Conservation (phyloP, 2,113 vertebrate genomes). For the Platichthys stellatus region DNA sequence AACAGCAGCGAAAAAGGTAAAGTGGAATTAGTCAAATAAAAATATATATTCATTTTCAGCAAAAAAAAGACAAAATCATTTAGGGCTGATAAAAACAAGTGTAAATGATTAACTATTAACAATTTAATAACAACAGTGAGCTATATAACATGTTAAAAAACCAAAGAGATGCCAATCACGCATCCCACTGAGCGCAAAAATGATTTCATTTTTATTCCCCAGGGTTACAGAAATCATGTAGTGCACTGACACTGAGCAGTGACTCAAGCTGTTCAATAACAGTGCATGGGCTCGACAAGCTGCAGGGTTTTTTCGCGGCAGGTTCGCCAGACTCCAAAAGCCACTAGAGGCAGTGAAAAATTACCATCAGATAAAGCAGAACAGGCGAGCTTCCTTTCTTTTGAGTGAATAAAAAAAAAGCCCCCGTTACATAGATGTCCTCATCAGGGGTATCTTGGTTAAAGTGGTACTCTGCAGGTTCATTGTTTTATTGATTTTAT, state of each 20-base stretch:
- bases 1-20: no score
- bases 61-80: background rate
- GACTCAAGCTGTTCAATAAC: background rate
- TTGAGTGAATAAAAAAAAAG: background rate
- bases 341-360: conserved; percentile 23
- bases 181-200: background rate
- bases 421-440: conserved; percentile 25
- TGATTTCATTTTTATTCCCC: background rate
- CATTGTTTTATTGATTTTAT: conserved; percentile 46
- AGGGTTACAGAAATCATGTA: background rate
- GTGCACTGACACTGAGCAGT: background rate
- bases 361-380: conserved; percentile 32
- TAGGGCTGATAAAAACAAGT: background rate
- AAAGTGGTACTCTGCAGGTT: conserved; percentile 3
- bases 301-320: conserved; percentile 28
- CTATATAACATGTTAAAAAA: no score
- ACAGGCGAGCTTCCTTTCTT: background rate
- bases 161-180: background rate
- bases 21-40: no score
- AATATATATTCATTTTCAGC: no score
- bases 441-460: conserved; percentile 38
- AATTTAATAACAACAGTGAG: background rate
- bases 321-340: conserved; percentile 6
- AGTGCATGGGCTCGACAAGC: conserved; percentile 28
- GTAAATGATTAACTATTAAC: background rate